Percentiles rank a stretch among this genome's conserved stretches.
Conservation (phyloP, 1,140 invertebrate genomes). For the Maconellicoccus hirsutus region DNA sequence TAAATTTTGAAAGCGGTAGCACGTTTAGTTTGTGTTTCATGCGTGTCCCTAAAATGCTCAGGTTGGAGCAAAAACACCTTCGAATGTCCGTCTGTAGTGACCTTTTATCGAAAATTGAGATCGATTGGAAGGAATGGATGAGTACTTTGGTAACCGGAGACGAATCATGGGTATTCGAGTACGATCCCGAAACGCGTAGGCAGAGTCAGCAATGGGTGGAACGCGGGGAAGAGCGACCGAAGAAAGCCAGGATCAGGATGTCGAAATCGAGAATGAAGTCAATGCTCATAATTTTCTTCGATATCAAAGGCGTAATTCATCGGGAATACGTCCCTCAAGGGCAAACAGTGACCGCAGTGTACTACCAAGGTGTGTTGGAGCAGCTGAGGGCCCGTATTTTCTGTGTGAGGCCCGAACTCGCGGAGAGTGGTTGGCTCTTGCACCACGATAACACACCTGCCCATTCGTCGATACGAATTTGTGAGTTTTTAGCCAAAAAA, state of each 20-base stretch:
- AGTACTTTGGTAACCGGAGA: slow-evolving; percentile 29
- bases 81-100: neutral
- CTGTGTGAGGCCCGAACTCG: slow-evolving; percentile 16
- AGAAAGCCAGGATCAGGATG: neutral
- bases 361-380: slow-evolving; percentile 23
- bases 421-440: slow-evolving; percentile 28
- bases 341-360: slow-evolving; percentile 29
- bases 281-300: slow-evolving; percentile 33
- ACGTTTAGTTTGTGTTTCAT: no score
- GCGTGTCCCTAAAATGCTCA: neutral
- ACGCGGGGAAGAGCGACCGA: neutral
- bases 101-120: slow-evolving; percentile 12
- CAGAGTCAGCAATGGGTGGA: slow-evolving; percentile 19
- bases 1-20: no score
- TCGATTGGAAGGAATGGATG: neutral
- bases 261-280: neutral
- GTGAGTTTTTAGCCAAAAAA: slow-evolving; percentile 29
- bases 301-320: slow-evolving; percentile 31
- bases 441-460: slow-evolving; percentile 33
- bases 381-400: neutral
- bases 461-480: slow-evolving; percentile 28
- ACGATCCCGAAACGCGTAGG: slow-evolving; percentile 28
- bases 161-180: slow-evolving; percentile 29
- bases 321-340: slow-evolving; percentile 31
- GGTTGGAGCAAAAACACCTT: neutral